Evolutionary conservation across 1,140 invertebrate genomes (phyloP), one percentile per base, ranked within the genome.

Genomic region (Lasioglossum albipes): DNA sequence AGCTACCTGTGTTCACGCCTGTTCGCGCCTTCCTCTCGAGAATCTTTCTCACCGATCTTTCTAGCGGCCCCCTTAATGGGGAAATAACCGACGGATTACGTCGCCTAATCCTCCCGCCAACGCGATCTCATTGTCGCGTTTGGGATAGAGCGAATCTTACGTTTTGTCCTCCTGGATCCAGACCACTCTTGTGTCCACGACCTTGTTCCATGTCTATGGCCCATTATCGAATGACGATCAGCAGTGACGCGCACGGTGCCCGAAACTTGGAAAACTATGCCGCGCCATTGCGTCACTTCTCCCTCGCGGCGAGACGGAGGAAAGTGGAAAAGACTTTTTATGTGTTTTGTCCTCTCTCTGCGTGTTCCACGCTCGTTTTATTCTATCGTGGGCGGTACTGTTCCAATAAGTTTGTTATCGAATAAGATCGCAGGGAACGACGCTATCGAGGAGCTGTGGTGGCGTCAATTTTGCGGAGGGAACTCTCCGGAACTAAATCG

Each of bases 1-100:
- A 36, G 91, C 92, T 93, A 93, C 92, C 92, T 92, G 91, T 93
- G 89, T 92, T 91, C 91, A 90, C 91, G 90, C 87, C 89, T 88
- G 89, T 90, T 86, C 85, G 84, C 84, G 79, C 57, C 81, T 79
- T 69, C 68, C 59, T 0, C 59, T 36, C 27, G 20, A 79, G 83
- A 92, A 92, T 92, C 89, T 91, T 65, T 20, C 71, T 62, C 75
- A 68, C 86, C 85, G 81, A 92, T 91, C 90, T 85, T 42, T 42
- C 66, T 10, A 18, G 18, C 66, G 20, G n/a, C 49, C 69, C 61
- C 62, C 67, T 81, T 87, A 87, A 87, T 87, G 86, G 85, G 76
- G 45, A 87, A 87, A 87, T 87, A 87, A 87, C 83, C 83, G 79
- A 64, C 79, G 86, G 86, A 87, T 87, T 87, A 87, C 78, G 86